Evolutionary conservation across 2,797 vertebrate genomes (phyloP), one percentile per base, ranked within the genome.

Genomic region (Lindbergichthys nudifrons): DNA sequence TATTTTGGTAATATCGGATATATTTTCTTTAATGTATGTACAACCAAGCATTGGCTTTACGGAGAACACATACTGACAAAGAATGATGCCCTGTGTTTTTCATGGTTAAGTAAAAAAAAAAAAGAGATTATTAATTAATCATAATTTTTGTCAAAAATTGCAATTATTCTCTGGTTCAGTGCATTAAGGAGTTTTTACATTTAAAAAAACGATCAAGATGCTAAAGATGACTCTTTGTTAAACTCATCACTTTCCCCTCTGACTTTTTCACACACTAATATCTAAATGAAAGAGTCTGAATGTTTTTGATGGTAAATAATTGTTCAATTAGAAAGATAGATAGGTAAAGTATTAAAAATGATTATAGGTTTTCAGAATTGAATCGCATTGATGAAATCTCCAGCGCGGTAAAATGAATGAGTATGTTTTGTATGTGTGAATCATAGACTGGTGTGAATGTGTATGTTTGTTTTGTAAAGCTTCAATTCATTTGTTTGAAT

Each of bases 261-360:
- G 3, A 48, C 41, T 75, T 53, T 26, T 14, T 75, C 10, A 18
- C 26, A 12, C 18, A 41, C 13, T 56, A 2, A 19, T 47, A 10
- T 56, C 7, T 5, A 50, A 77, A 56, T 65, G 4, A 73, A 46
- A 64, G n/a, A 18, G 69, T 21, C 54, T 66, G 19, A 60, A 71
- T 52, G 36, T 41, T 57, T 56, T 59, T 66, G 60, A 59, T 68
- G 1, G 52, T 51, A 21, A 74, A 30, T 53, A 51, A 72, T 30
- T 13, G 13, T 43, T 30, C 51, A 43, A 63, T 7, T 18, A 8
- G n/a, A 10, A 10, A 52, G 46, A 62, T 39, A 30, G 42, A 50
- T 12, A 53, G 26, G 19, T 32, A 6, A 59, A 23, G 21, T n/a
- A 65, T 64, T 47, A 10, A 39, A 56, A n/a, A 46, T 1, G 43